These are phyloP conservation scores for Leptodon cayanensis DNA, from an alignment of 2,797 vertebrate genomes.

Conservation along the genomic window DNA sequence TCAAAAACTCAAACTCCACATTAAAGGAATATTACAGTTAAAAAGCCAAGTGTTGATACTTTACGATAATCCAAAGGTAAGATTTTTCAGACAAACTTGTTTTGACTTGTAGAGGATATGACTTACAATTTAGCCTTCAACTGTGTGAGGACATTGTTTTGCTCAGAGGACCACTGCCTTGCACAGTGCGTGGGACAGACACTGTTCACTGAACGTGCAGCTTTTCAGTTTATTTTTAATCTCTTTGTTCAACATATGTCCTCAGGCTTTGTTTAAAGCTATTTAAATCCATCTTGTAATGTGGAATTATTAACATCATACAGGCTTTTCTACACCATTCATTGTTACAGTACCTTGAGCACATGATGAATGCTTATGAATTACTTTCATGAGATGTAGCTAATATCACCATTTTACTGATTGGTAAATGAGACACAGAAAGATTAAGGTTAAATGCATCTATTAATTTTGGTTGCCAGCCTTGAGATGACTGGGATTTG, in stretches of 20 bases:
- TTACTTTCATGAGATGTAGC: neutral
- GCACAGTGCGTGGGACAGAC: neutral
- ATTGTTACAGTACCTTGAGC: neutral
- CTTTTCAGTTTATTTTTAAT: neutral
- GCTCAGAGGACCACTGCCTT: neutral
- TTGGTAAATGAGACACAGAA: neutral
- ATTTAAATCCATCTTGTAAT: neutral
- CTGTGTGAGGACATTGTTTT: neutral
- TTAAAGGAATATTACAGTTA: neutral
- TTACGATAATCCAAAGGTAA: neutral
- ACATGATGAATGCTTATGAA: neutral
- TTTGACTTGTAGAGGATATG: neutral
- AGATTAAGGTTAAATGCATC: neutral
- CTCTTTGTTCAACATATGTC: neutral
- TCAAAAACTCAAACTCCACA: neutral
- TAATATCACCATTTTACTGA: neutral
- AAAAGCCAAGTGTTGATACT: neutral
- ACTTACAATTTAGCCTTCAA: neutral
- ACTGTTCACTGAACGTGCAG: neutral
- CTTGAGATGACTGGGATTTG: neutral
- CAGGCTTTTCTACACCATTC: neutral
- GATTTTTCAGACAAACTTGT: neutral
- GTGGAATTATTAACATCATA: neutral
- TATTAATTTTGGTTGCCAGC: neutral
- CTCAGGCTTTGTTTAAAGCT: slow-evolving; percentile 10